Evolutionary conservation across 2,113 vertebrate genomes (phyloP), one percentile per base, ranked within the genome.

Genomic region (Clinocottus analis): DNA sequence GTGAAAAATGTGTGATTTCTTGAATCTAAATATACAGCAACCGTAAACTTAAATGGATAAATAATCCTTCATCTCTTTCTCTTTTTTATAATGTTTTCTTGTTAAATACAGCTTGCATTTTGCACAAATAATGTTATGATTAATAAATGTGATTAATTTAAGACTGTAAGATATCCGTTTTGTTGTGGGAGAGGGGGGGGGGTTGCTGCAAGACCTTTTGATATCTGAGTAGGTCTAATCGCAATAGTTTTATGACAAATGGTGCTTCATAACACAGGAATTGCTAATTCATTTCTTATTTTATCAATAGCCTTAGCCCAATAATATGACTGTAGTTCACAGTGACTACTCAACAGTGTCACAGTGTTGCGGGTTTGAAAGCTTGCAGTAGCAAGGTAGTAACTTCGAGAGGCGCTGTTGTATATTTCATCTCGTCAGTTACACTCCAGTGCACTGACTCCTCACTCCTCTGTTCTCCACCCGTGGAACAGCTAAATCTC

Each of bases 131-230:
- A 79, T 84, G 39, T 81, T 84, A 43, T 85, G 87, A 67, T 88
- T 69, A 91, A 90, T 88, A 91, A 93, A 92, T 53, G 1, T 75
- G 49, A 84, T 90, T 61, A 55, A 90, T 78, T 83, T 51, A 79
- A 76, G 21, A 53, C 7, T 45, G 25, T 14, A 19, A 25, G 3
- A 27, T 25, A 11, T 60, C 16, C 19, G 31, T 77, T 63, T 60
- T 43, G 12, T 74, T 79, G 7, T 0, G 17, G 41, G 12, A 14
- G 25, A 5, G 27, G 14, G n/a, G 56, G 14, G 41, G 7, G 14
- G 10, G 13, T 2, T 58, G 55, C 5, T 37, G 35, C 53, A 43
- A 12, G 56, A 13, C 29, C 11, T 7, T 60, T 53, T 21, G 35
- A 51, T 71, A 59, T 47, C 58, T 58, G 7, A 5, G 47, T 23